Evolutionary conservation across 2,797 vertebrate genomes (phyloP), one percentile per base, ranked within the genome.

Genomic region (Hippocampus kuda): DNA sequence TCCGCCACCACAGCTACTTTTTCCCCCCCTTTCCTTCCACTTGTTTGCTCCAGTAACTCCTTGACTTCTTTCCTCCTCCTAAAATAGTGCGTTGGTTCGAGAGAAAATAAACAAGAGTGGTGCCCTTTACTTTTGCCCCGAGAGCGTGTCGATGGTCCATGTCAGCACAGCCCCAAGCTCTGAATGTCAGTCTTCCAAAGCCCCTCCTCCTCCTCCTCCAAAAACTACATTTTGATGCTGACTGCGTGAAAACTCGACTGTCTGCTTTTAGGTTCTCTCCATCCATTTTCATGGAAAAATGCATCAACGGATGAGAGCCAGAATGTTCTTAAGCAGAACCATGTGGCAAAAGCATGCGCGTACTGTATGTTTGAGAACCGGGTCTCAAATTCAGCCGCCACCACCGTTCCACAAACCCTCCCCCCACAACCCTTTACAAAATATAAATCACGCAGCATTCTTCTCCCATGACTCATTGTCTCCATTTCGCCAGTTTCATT

Each of bases 371-470:
- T 72, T 73, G 63, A 77, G 76, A 78, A 77, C 26, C 70, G 80
- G 79, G 84, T 79, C 81, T 88, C 82, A 80, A 78, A 79, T 88
- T 85, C 79, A 78, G 74, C 66, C 79, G 78, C 76, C 74, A 12
- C 7, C 34, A n/a, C n/a, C 22, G n/a, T 49, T 46, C 27, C 51
- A 42, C 51, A 3, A 5, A 71, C 79, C 34, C 1, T 1, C 34
- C 71, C 54, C 65, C 83, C 81, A 75, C 83, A 75, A 65, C 68
- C 68, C 76, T 20, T 72, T 81, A 79, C 85, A 80, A 88, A 89
- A 91, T 86, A 86, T 79, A 87, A 88, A 84, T 90, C 88, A 85
- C 84, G 85, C 84, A 79, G 77, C 86, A 89, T 91, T 89, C 86
- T 88, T 90, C 65, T 56, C 75, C 75, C 79, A 72, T 89, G 89